Conservation (phyloP, 1,140 invertebrate species). For the Lepidurus apus region DNA sequence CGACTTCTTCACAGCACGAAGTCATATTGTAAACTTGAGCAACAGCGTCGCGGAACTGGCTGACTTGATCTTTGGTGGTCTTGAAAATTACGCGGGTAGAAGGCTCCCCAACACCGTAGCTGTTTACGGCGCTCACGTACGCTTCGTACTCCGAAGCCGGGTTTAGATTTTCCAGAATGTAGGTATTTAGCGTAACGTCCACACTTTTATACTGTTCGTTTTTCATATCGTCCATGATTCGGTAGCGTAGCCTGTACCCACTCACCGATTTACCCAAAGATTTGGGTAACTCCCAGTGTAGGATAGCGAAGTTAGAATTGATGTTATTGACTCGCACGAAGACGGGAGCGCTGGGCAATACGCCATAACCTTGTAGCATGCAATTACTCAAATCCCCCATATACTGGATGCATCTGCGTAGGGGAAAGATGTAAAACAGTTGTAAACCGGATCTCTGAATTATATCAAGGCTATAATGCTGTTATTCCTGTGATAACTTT, state of each 20-base stretch:
- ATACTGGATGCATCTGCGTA: conserved; percentile 64
- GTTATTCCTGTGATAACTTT: conserved; percentile 8
- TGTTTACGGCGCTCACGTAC: conserved; percentile 72
- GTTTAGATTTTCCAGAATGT: conserved; percentile 64
- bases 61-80: conserved; percentile 42
- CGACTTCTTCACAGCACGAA: conserved; percentile 64
- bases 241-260: conserved; percentile 62
- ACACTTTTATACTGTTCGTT: conserved; percentile 44
- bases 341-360: conserved; percentile 63
- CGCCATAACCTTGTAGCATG: conserved; percentile 72
- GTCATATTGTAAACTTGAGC: conserved; percentile 67
- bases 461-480: conserved; percentile 9
- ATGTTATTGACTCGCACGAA: conserved; percentile 63
- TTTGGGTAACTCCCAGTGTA: conserved; percentile 69
- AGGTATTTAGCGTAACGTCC: conserved; percentile 50
- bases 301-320: conserved; percentile 64
- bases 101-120: conserved; percentile 65
- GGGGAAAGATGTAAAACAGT: background rate
- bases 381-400: conserved; percentile 73
- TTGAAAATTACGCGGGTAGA: conserved; percentile 67
- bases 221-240: conserved; percentile 47
- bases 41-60: conserved; percentile 52
- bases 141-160: conserved; percentile 68
- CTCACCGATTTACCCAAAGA: conserved; percentile 62
- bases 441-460: background rate